Evolutionary conservation across 1,140 invertebrate species (phyloP), one percentile per base, ranked within the genome.

Genomic region (Apis cerana): DNA sequence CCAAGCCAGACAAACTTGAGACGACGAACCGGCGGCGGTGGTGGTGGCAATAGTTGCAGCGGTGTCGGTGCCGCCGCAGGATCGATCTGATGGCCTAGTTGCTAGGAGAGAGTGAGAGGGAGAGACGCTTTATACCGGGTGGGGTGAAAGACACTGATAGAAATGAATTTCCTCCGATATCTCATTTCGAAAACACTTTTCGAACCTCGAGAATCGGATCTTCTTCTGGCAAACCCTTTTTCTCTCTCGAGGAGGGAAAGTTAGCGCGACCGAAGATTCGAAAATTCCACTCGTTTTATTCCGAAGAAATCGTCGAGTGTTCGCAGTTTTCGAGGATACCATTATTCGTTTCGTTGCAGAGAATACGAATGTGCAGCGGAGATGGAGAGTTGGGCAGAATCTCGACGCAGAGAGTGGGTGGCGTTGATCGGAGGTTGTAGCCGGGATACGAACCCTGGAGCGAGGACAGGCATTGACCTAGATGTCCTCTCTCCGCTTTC

Each of bases 41-140:
- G 33, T 80, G 68, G 50, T 82, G 75, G 69, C 59, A 67, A 5
- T 21, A 54, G 21, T 62, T 80, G 68, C 77, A 74, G 82, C 65
- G 84, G 81, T 83, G 83, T 88, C 82, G 85, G 85, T 80, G 82
- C 78, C 80, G 87, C 82, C 85, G 90, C 88, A 90, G 89, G 79
- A 93, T 93, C 92, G 91, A 93, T 93, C 90, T 87, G 88, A 90
- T 93, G 91, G 87, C 91, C 92, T 90, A 93, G 91, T 92, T 93
- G 92, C 88, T 81, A 90, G 86, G 78, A 85, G 79, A 89, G 85
- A 85, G 87, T 77, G 86, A 89, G 77, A 67, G 70, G 71, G 65
- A 75, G 65, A 69, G 19, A 7, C 19, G 50, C 23, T 43, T 43
- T 67, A 59, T 67, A 80, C 68, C 48, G 75, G 76, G 82, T 81